Evolutionary conservation across 2,888 invertebrate species (phyloP).

Genomic region (Lasioglossum lativentre): DNA sequence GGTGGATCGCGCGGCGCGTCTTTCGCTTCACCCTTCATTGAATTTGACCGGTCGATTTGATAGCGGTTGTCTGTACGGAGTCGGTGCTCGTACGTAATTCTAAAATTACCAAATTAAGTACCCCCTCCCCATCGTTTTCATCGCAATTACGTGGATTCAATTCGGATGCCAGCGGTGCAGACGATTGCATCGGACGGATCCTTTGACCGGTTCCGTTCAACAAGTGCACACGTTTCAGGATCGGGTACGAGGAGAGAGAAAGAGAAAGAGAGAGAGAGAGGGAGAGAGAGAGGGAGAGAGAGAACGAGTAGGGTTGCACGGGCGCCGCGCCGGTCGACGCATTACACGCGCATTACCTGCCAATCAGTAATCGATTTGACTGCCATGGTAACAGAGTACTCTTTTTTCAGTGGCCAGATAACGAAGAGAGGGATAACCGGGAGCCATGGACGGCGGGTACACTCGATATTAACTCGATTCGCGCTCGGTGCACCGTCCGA

Average conservation of each 20-base stretch:
- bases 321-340: conserved; percentile 54
- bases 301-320: neutral
- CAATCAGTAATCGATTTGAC: conserved; percentile 74
- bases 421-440: conserved; percentile 53
- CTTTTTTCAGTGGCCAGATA: conserved; percentile 58
- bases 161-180: conserved; percentile 41
- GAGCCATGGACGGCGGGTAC: conserved; percentile 47
- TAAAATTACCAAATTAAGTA: conserved; percentile 17
- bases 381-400: conserved; percentile 70
- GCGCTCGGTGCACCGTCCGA: conserved; percentile 63
- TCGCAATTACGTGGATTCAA: conserved; percentile 49
- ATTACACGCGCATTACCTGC: conserved; percentile 73
- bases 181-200: conserved; percentile 49
- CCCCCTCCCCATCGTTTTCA: neutral
- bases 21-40: conserved; percentile 1
- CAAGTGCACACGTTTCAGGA: conserved; percentile 62
- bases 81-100: neutral
- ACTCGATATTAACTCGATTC: conserved; percentile 74
- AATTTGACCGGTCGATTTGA: conserved; percentile 19
- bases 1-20: neutral
- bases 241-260: conserved; percentile 33
- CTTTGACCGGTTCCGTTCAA: conserved; percentile 57
- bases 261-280: neutral
- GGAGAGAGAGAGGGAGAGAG: neutral
- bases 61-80: neutral